Percentiles rank a stretch among this genome's conserved stretches.
Evolutionary conservation across 1,140 invertebrate species (phyloP).

Genomic region (Coptotermes formosanus): DNA sequence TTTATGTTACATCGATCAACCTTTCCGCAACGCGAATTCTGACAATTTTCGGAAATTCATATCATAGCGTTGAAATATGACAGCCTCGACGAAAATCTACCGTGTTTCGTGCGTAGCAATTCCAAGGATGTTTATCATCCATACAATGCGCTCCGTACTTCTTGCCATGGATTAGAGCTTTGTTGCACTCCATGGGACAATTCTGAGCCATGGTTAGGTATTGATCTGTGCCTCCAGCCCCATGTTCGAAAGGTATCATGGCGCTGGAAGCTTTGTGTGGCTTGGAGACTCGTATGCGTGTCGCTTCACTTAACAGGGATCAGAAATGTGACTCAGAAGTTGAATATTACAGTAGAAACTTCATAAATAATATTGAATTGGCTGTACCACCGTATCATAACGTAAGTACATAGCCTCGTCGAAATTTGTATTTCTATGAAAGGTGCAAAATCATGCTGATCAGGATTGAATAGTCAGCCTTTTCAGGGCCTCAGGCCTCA

Average conservation of each 20-base stretch:
- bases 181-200: too few relatives aligned
- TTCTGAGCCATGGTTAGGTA: too few relatives aligned
- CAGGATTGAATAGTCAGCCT: background rate
- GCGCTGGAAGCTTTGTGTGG: slow-evolving; percentile 41
- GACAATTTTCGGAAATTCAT: background rate
- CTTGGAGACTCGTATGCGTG: slow-evolving; percentile 44
- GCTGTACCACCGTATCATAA: slow-evolving; percentile 68
- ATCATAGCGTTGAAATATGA: too few relatives aligned
- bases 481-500: too few relatives aligned
- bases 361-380: slow-evolving; percentile 61
- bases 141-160: background rate
- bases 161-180: background rate
- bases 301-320: slow-evolving; percentile 42
- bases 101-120: too few relatives aligned
- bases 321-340: slow-evolving; percentile 56
- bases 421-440: too few relatives aligned
- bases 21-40: background rate
- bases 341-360: slow-evolving; percentile 59
- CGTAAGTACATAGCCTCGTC: slow-evolving; percentile 54
- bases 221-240: too few relatives aligned
- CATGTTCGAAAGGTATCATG: too few relatives aligned
- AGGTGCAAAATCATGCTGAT: background rate
- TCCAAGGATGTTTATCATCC: too few relatives aligned
- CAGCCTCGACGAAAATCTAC: too few relatives aligned
- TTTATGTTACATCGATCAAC: too few relatives aligned